A percentile compares a stretch with the other conserved stretches of the same genome.
Evolutionary conservation across 2,113 vertebrate species (phyloP).

Genomic region (Dasypus novemcinctus): DNA sequence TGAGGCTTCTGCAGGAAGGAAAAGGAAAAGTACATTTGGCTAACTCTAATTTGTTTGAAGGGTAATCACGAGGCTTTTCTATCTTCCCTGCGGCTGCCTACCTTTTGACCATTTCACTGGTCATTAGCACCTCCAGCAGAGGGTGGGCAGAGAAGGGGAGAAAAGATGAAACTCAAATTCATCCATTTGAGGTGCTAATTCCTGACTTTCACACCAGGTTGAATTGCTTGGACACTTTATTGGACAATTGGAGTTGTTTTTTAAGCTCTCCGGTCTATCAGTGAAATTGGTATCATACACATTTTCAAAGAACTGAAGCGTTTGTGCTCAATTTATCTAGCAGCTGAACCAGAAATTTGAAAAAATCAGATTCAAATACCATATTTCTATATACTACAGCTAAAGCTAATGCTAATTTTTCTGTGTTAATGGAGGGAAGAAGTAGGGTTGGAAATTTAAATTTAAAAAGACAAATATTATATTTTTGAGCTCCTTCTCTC

Average conservation of each 20-base stretch:
- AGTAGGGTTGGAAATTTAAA: background rate
- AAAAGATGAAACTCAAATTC: background rate
- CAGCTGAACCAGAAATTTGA: background rate
- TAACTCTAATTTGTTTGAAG: background rate
- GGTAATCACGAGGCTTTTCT: background rate
- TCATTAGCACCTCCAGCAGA: constrained; percentile 22
- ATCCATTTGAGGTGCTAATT: background rate
- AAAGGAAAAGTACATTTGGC: background rate
- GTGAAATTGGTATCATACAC: background rate
- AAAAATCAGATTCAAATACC: background rate
- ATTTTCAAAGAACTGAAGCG: background rate
- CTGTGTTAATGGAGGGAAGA: background rate
- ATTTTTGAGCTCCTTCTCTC: background rate
- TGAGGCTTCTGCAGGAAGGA: background rate
- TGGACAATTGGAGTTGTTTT: constrained; percentile 25
- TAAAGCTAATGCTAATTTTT: background rate
- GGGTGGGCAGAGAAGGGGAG: background rate
- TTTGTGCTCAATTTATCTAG: background rate
- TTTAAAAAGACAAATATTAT: background rate
- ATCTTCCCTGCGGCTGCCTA: background rate
- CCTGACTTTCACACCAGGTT: constrained; percentile 19
- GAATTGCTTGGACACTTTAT: constrained; percentile 30
- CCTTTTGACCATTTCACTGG: background rate
- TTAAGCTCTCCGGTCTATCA: background rate
- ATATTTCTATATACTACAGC: background rate